Percentiles rank a stretch among this genome's conserved stretches.
phyloP scores from a whole-genome alignment of 1,140 invertebrate species.

The Achroia grisella region DNA sequence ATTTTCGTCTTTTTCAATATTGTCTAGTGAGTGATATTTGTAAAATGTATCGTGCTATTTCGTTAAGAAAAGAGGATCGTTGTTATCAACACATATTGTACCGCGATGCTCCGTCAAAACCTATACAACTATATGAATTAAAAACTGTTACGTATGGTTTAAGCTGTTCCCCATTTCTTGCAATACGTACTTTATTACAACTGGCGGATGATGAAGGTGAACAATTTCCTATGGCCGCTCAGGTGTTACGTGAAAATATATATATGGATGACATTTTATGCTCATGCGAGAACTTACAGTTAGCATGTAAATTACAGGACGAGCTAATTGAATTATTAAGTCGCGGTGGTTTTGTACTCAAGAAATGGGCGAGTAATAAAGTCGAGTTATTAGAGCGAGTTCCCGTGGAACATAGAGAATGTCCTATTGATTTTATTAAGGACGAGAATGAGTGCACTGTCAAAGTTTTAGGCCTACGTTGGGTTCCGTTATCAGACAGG shows the following conservation, averaged over 20 bases:
- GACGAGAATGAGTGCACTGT: no score
- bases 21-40: constrained; percentile 1
- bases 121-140: no score
- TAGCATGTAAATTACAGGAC: not conserved
- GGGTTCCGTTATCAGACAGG: not conserved
- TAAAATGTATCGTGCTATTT: constrained; percentile 2
- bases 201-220: no score
- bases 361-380: not conserved
- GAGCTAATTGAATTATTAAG: not conserved
- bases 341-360: not conserved
- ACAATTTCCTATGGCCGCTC: no score
- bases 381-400: not conserved
- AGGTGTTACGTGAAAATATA: no score
- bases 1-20: not conserved
- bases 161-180: no score
- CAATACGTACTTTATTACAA: no score
- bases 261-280: constrained; percentile 1
- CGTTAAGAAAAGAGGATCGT: not conserved
- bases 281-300: not conserved
- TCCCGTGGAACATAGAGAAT: no score
- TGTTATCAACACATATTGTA: constrained; percentile 1
- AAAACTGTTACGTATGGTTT: no score
- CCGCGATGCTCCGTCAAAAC: not conserved
- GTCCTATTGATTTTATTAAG: no score
- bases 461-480: constrained; percentile 1